Evolutionary conservation across 2,797 vertebrate species (phyloP).

Genomic region (Pseudochirops corinnae): DNA sequence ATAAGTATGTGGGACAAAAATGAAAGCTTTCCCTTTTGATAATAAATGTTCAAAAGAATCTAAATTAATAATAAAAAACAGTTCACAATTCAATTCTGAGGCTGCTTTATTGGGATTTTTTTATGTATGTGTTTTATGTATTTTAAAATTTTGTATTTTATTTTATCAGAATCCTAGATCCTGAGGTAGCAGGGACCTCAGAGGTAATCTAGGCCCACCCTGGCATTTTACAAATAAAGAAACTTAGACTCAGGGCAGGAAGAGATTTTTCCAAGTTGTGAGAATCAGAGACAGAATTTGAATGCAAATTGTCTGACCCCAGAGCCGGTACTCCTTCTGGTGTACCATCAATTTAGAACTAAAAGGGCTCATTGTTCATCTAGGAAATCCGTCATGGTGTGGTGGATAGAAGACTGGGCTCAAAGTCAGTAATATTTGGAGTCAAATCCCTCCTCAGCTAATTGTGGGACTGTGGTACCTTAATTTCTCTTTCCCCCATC

Average conservation of each 20-base stretch:
- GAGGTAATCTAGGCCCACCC: not conserved
- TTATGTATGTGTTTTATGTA: not conserved
- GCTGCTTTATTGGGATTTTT: conserved; percentile 57
- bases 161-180: conserved; percentile 41
- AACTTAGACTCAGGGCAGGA: not conserved
- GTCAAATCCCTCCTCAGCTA: not conserved
- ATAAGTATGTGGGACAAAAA: conserved; percentile 74
- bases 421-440: not conserved
- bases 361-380: not conserved
- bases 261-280: not conserved
- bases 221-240: not conserved
- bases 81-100: conserved; percentile 63
- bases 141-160: conserved; percentile 65
- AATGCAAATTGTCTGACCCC: not conserved
- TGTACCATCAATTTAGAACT: not conserved
- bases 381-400: not conserved
- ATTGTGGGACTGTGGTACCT: not conserved
- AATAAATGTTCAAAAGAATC: conserved; percentile 73
- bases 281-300: not conserved
- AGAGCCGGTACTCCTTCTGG: not conserved
- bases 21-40: conserved; percentile 73
- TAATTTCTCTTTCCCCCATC: not conserved
- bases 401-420: not conserved
- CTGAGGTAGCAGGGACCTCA: not conserved
- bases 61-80: conserved; percentile 76